Base-by-base conservation (phyloP, 2,113 vertebrate species). In the Ictalurus punctatus region DNA sequence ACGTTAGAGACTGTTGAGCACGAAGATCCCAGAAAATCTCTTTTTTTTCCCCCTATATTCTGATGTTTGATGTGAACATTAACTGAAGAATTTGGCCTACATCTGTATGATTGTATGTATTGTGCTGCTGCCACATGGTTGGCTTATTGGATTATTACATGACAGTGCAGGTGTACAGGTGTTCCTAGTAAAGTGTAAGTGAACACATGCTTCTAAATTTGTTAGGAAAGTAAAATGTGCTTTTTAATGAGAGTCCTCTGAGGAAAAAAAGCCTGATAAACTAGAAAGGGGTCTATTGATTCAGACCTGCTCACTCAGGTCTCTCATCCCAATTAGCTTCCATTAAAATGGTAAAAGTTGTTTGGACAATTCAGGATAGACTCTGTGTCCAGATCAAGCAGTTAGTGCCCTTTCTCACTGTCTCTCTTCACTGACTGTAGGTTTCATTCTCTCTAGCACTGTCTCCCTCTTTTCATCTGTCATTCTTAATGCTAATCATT, bases 401-500 rank as follows among this genome's bases (percentile, higher is more conserved):
- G 48, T 44, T 34, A 69, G 48, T 80, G 54, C 59, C 63, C 2
- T 78, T 58, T 83, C 48, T 61, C 34, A 37, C 48, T 71, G 40
- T 19, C 78, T 63, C 73, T 34, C n/a, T 78, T 86, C 9, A 44
- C 63, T 59, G 81, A 40, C 81, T 83, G 13, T 27, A 63, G 34
- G 73, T 84, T 56, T 34, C 27, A 63, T 84, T 88, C 87, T 89
- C 82, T 25, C 56, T 3, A 8, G 34, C 2, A 30, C 54, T 21
- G n/a, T 27, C 34, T n/a, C 19, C 44, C 65, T 21, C 84, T 71
- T 54, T 71, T 48, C 89, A 83, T 87, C 56, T 81, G 69, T 92
- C 90, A 91, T 93, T 92, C 90, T 88, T 86, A 84, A 93, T 94
- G 92, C 92, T 90, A 87, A 88, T 84, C 83, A 23, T 40, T 73